A percentile compares a stretch with the other conserved stretches of the same genome.
These are phyloP conservation scores for Heliconius congener DNA, from an alignment of 1,140 invertebrate genomes.

Conservation along the genomic window DNA sequence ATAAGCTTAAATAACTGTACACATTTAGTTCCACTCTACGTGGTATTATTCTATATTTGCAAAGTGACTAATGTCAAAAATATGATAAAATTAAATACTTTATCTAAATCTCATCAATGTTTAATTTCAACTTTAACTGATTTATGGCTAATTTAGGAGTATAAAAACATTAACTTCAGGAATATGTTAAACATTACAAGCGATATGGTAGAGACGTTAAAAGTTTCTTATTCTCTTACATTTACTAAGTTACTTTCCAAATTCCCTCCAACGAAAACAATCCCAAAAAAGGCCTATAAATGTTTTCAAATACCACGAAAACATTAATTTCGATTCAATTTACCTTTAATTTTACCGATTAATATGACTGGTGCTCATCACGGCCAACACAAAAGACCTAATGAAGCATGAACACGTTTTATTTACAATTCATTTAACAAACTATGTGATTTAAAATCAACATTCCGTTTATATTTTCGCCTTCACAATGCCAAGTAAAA, in stretches of 20 bases:
- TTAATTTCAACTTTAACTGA: no score
- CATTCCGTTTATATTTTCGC: constrained; percentile 55
- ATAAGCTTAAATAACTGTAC: background rate
- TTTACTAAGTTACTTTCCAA: no score
- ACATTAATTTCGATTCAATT: constrained; percentile 34
- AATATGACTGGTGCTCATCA: constrained; percentile 47
- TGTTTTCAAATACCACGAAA: background rate
- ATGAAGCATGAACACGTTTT: constrained; percentile 46
- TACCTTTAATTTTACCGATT: constrained; percentile 36
- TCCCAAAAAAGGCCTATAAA: background rate
- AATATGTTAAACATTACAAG: no score
- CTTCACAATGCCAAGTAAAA: constrained; percentile 66
- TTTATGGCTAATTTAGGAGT: no score
- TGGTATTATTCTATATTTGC: background rate
- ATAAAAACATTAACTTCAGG: no score
- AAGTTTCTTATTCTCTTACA: no score
- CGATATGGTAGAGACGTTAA: no score
- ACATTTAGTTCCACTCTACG: background rate
- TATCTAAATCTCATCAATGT: no score
- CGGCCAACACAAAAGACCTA: constrained; percentile 45
- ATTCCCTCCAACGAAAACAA: background rate
- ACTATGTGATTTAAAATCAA: constrained; percentile 45
- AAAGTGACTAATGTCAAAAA: background rate
- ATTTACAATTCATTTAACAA: constrained; percentile 49
- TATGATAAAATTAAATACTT: background rate